Evolutionary conservation across 1,140 invertebrate species (phyloP).

Genomic region (Caenorhabditis briggsae): DNA sequence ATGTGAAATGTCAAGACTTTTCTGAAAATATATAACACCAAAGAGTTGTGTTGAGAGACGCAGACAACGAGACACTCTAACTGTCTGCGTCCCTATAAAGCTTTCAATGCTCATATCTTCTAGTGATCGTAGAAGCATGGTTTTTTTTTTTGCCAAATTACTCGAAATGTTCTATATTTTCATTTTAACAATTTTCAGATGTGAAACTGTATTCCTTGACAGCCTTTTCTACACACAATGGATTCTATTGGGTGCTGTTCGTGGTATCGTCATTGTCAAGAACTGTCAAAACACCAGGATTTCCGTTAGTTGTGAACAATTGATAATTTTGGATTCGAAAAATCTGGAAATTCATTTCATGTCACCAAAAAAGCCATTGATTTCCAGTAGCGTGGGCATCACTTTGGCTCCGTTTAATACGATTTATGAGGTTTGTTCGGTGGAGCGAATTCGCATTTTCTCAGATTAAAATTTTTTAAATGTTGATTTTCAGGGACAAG

Average conservation of each 20-base stretch:
- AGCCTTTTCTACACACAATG: slow-evolving; percentile 30
- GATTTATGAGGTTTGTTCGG: slow-evolving; percentile 5
- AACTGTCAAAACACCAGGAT: neutral
- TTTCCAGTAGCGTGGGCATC: neutral
- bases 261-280: slow-evolving; percentile 10
- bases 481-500: slow-evolving; percentile 17
- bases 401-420: slow-evolving; percentile 45
- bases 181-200: no score
- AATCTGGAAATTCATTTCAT: slow-evolving; percentile 23
- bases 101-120: no score
- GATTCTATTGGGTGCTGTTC: slow-evolving; percentile 3
- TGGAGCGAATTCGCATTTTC: neutral
- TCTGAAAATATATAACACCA: no score
- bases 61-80: no score
- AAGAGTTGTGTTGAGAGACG: no score
- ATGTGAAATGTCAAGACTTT: no score
- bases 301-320: slow-evolving; percentile 27
- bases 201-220: slow-evolving; percentile 39
- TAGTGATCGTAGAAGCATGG: no score
- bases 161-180: neutral
- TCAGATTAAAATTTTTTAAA: neutral
- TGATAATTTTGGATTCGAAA: slow-evolving; percentile 15
- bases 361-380: slow-evolving; percentile 21
- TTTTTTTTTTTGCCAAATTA: no score
- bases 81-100: no score